A percentile compares a stretch with the other conserved stretches of the same genome.
Conservation (phyloP, 2,113 vertebrate genomes). For the Sylvicapra grimmia region DNA sequence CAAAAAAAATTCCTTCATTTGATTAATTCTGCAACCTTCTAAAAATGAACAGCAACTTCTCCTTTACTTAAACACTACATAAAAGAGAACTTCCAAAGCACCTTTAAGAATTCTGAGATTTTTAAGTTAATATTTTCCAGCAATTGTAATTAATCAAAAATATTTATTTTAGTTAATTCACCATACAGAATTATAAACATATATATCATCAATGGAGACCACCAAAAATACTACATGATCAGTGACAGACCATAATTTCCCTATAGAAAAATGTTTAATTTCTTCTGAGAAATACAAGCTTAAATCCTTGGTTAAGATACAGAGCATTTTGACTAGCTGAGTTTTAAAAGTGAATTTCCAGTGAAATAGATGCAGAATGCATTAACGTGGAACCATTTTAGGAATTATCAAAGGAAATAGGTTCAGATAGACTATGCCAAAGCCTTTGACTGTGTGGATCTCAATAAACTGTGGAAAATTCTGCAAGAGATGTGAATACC, state of each 20-base stretch:
- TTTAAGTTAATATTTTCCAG: background rate
- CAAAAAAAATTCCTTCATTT: background rate
- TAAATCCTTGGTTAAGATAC: background rate
- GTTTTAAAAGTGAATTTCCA: background rate
- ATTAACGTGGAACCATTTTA: background rate
- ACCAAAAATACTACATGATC: background rate
- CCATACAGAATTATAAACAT: background rate
- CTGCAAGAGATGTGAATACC: too few species aligned
- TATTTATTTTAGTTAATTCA: background rate
- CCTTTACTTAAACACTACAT: background rate
- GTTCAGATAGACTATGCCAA: background rate
- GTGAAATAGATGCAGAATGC: background rate
- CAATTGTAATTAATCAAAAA: background rate
- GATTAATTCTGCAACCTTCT: background rate
- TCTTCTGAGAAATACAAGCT: slow-evolving; percentile 10
- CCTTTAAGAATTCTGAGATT: background rate
- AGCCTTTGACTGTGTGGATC: too few species aligned
- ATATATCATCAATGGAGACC: background rate
- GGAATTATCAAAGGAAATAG: background rate
- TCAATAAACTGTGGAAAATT: too few species aligned
- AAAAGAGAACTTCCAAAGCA: background rate
- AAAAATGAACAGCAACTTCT: background rate
- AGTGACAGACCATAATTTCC: background rate
- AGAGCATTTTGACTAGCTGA: background rate
- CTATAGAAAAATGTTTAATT: background rate